Base-by-base conservation (phyloP, 2,888 invertebrate species). In the Ophion obscuratus region DNA sequence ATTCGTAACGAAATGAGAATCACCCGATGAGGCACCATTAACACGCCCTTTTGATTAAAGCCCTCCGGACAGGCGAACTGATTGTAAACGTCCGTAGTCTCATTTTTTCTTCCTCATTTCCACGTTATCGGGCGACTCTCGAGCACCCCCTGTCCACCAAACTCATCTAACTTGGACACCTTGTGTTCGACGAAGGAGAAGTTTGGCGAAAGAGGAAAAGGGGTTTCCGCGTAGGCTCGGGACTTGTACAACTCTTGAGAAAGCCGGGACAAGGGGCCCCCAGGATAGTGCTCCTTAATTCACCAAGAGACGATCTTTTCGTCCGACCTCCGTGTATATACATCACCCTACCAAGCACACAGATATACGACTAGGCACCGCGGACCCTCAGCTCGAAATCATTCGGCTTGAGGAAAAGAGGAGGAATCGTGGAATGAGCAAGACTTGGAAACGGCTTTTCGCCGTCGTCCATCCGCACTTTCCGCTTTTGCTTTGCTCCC, bases 11-110 rank as follows among this genome's bases (percentile, higher is more conserved):
- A 71, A 71, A 59, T 5, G 10, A 71, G 40, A 73, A 27, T 53
- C 20, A 57, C 31, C 1, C 57, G 27, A 36, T 27, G 36, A 36
- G 53, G 14, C 84, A 90, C 90, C 87, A 87, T 89, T 89, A 90
- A 89, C 89, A 89, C 90, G 89, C 89, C 90, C 90, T 91, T 91
- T 91, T 92, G 91, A 92, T 92, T 92, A 92, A 92, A 20, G 91
- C 89, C 90, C 88, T 89, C 89, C 78, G 88, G 90, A 89, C 90
- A 90, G 31, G 57, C 36, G 17, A 61, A 24, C 59, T 66, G 20
- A 31, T 40, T 17, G 14, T 36, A 62, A 64, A 36, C 66, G 6
- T 76, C n/a, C 40, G 66, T 31, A 14, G 44, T 9, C 44, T 73
- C n/a, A 27, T 81, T 59, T 61, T 68, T 81, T 59, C 44, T 24